Evolutionary conservation across 2,113 vertebrate genomes (phyloP).

Genomic region (Thamnaconus septentrionalis): DNA sequence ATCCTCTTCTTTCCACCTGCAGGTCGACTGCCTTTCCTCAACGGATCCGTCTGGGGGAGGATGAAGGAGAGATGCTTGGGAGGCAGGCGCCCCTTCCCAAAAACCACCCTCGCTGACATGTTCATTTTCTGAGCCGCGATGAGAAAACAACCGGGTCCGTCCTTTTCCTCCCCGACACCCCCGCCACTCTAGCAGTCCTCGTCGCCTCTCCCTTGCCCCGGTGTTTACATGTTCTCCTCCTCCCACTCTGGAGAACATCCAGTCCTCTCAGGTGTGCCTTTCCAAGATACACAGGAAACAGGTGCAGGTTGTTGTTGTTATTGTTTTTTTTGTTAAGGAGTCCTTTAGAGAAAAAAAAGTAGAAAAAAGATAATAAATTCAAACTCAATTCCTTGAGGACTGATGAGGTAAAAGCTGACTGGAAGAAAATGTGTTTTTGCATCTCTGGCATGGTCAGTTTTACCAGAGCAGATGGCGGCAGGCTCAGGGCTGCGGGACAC

Average conservation of each 20-base stretch:
- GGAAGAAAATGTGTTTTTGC: conserved; percentile 46
- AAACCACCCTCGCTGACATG: conserved; percentile 51
- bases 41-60: conserved; percentile 47
- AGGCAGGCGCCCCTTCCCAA: conserved; percentile 59
- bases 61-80: conserved; percentile 60
- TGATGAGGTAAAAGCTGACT: conserved; percentile 47
- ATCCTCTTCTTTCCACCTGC: conserved; percentile 68
- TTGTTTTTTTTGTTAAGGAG: background rate
- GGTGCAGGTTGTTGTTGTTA: background rate
- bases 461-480: conserved; percentile 65
- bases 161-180: conserved; percentile 19
- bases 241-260: conserved; percentile 44
- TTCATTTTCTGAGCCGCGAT: conserved; percentile 46
- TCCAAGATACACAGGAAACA: conserved; percentile 14
- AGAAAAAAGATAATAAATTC: too few relatives aligned
- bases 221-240: conserved; percentile 26
- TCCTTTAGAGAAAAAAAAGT: too few relatives aligned
- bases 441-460: conserved; percentile 39
- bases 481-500: conserved; percentile 56
- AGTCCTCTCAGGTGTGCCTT: conserved; percentile 32
- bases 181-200: conserved; percentile 17
- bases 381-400: conserved; percentile 21
- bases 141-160: conserved; percentile 11
- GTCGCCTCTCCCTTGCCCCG: conserved; percentile 24
- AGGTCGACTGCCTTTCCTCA: conserved; percentile 56